These are phyloP conservation scores for Rapana venosa DNA, from an alignment of 2,888 invertebrate genomes.

Conservation along the genomic window DNA sequence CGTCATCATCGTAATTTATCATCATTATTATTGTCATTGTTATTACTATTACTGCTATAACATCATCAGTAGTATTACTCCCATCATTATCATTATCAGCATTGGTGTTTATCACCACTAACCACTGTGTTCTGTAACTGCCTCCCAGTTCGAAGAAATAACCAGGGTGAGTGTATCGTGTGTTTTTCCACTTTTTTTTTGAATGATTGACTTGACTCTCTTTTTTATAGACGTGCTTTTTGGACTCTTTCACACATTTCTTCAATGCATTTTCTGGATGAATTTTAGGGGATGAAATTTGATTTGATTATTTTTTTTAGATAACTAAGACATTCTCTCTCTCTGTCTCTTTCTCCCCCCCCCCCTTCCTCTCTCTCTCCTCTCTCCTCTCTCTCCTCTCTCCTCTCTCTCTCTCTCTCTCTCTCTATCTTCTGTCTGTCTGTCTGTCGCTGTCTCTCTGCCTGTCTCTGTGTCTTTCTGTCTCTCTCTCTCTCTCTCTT, in stretches of 20 bases:
- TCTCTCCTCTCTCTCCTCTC: neutral
- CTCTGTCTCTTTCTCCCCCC: neutral
- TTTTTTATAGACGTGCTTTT: neutral
- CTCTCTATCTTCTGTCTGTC: neutral
- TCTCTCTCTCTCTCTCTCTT: neutral
- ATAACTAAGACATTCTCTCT: neutral
- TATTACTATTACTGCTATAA: too few relatives aligned
- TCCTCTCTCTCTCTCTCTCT: neutral
- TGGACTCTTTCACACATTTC: neutral
- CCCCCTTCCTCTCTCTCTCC: neutral
- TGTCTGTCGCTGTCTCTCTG: neutral
- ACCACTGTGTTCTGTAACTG: neutral
- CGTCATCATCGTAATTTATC: too few relatives aligned
- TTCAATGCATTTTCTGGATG: neutral
- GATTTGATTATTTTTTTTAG: neutral
- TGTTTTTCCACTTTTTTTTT: neutral
- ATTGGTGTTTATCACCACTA: neutral
- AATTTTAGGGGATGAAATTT: neutral
- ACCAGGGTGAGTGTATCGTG: neutral
- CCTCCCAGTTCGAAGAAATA: neutral
- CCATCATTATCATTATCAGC: neutral
- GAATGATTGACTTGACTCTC: neutral
- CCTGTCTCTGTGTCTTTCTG: neutral
- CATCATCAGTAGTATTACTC: neutral
- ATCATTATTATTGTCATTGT: too few relatives aligned